phyloP scores from a whole-genome alignment of 1,140 invertebrate species.

The Teleopsis dalmanni region DNA sequence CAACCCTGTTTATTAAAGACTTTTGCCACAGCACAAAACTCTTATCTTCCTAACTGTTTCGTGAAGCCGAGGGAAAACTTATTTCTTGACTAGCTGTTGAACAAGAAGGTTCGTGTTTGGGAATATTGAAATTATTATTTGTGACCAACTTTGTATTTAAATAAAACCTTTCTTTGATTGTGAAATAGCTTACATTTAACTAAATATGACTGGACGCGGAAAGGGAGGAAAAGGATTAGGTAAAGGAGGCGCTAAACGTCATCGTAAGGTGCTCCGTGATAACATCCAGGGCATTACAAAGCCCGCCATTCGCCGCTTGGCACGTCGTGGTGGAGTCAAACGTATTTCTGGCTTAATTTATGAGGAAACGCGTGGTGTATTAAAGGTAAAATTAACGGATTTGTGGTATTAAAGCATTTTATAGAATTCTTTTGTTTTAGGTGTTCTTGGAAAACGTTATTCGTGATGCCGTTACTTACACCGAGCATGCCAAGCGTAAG shows the following conservation, averaged over 20 bases:
- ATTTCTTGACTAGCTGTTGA: too few relatives aligned
- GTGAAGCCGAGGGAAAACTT: too few relatives aligned
- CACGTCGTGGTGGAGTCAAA: slow-evolving; percentile 68
- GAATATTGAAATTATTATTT: too few relatives aligned
- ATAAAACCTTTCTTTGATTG: neutral
- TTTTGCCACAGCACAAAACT: neutral
- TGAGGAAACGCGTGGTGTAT: slow-evolving; percentile 60
- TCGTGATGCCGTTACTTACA: slow-evolving; percentile 75
- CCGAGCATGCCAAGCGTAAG: slow-evolving; percentile 74
- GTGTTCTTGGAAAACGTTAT: slow-evolving; percentile 78
- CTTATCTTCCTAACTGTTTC: too few relatives aligned
- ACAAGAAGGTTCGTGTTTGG: too few relatives aligned
- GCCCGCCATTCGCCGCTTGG: slow-evolving; percentile 50
- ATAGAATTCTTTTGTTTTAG: slow-evolving; percentile 45
- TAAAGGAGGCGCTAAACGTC: slow-evolving; percentile 59
- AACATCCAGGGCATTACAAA: slow-evolving; percentile 66
- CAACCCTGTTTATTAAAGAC: too few relatives aligned
- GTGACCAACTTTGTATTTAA: too few relatives aligned
- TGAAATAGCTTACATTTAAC: neutral
- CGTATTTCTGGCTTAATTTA: slow-evolving; percentile 70
- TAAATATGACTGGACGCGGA: slow-evolving; percentile 52
- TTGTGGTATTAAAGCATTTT: neutral
- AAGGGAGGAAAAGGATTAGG: slow-evolving; percentile 58
- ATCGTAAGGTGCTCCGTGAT: slow-evolving; percentile 59
- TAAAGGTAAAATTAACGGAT: slow-evolving; percentile 59